These are phyloP conservation scores for Odontamblyopus lacepedii DNA, from an alignment of 2,797 vertebrate genomes.

Conservation along the genomic window DNA sequence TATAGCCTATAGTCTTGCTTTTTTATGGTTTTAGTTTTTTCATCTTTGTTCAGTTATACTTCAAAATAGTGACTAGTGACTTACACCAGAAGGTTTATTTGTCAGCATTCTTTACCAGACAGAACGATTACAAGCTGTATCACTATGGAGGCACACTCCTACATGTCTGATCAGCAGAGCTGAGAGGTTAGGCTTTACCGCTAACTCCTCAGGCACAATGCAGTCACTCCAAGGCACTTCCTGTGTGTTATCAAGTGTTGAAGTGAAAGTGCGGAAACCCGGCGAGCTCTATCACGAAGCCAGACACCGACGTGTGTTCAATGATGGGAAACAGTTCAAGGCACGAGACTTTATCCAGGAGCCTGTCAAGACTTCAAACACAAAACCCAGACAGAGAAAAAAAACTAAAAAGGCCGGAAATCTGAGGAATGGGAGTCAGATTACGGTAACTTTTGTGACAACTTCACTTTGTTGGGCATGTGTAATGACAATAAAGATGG, in stretches of 20 bases:
- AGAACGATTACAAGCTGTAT: constrained; percentile 20
- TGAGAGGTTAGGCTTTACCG: constrained; percentile 36
- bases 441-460: neutral
- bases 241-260: constrained; percentile 30
- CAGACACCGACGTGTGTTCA: constrained; percentile 38
- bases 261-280: constrained; percentile 42
- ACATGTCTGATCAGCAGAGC: constrained; percentile 34
- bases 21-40: no score
- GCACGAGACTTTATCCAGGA: constrained; percentile 45
- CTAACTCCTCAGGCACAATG: neutral
- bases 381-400: constrained; percentile 30
- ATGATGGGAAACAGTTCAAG: constrained; percentile 45
- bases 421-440: neutral
- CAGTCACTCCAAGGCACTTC: constrained; percentile 14
- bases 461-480: neutral
- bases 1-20: no score
- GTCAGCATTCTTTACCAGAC: constrained; percentile 31
- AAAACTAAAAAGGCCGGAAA: neutral
- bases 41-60: no score
- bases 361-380: constrained; percentile 20
- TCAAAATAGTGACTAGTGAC: no score
- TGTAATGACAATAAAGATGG: neutral
- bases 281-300: constrained; percentile 18
- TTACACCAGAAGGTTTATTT: neutral
- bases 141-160: constrained; percentile 19